Base-by-base conservation (phyloP, 2,888 invertebrate species). In the Ditylenchus weischeri region DNA sequence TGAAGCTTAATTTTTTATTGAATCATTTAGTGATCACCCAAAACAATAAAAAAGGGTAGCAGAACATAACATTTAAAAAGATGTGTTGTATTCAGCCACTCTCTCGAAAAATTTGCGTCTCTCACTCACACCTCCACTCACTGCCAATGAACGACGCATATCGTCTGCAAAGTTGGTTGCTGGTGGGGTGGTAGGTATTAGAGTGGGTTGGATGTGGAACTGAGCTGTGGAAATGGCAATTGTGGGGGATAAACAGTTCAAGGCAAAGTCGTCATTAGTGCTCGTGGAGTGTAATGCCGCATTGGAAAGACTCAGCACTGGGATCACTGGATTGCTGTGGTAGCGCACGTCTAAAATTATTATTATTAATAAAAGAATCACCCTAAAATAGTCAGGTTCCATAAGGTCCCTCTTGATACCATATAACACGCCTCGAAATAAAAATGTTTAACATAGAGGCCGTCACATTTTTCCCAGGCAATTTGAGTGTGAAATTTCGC, bases 51-150 rank as follows among this genome's bases (percentile, higher is more conserved):
- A 43, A 43, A 43, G 3, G 3, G 11, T 43, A 43, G 43, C 2
- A 43, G 15, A 8, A 43, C 29, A 29, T 29, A 43, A 43, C 43
- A 43, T 43, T 64, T 73, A 79, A 57, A 79, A 80, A 0, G 78
- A 75, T 23, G 76, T 77, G 70, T 74, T 75, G 71, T 78, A 79
- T 65, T 78, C 79, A 61, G 78, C 79, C 61, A 79, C 78, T 62
- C 77, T 77, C 66, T 80, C 80, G 72, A 80, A 80, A 71, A 80
- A 80, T 68, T 80, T 80, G 15, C 79, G 72, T n/a, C 80, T 70
- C 62, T 80, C 80, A 15, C 75, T 71, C 35, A 80, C 80, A 59
- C 43, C 43, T 43, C 43, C 43, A 23, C 61, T 54, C 35, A 78
- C 68, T 29, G 76, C 78, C 29, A 79, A 68, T 23, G 72, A 70